Percentiles rank a stretch among this genome's conserved stretches.
Evolutionary conservation across 2,113 vertebrate species (phyloP).

Genomic region (Trochalopteron elliotii): DNA sequence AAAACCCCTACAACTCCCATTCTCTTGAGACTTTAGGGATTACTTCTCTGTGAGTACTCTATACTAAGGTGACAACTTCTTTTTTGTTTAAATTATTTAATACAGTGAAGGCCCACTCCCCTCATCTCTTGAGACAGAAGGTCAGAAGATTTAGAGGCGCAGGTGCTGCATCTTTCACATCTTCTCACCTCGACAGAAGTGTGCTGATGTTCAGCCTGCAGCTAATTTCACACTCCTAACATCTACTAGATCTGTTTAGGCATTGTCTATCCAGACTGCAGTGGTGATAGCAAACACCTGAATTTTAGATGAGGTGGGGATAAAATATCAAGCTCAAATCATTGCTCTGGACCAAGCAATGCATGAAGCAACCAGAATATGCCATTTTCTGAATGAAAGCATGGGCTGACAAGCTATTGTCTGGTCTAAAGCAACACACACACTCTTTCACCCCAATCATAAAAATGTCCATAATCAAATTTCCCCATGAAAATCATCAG

Average conservation of each 20-base stretch:
- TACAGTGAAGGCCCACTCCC: neutral
- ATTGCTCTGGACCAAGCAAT: neutral
- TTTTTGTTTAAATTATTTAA: neutral
- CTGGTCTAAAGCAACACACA: neutral
- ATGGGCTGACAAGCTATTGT: neutral
- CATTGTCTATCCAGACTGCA: neutral
- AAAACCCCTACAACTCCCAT: neutral
- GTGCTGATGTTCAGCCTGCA: neutral
- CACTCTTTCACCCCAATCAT: neutral
- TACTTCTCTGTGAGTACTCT: neutral
- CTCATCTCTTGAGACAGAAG: neutral
- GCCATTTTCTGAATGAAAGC: neutral
- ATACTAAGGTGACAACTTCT: neutral
- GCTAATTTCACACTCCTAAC: neutral
- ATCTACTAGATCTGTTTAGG: neutral
- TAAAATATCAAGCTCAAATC: neutral
- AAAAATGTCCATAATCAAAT: neutral
- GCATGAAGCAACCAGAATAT: neutral
- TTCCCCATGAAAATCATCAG: neutral
- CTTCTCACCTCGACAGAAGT: neutral
- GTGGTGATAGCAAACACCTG: neutral
- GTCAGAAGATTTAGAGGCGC: neutral
- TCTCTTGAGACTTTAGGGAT: neutral
- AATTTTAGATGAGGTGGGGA: accelerated
- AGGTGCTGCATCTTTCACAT: neutral